Evolutionary conservation across 2,888 invertebrate species (phyloP), one percentile per base, ranked within the genome.

Genomic region (Acleris cristana): DNA sequence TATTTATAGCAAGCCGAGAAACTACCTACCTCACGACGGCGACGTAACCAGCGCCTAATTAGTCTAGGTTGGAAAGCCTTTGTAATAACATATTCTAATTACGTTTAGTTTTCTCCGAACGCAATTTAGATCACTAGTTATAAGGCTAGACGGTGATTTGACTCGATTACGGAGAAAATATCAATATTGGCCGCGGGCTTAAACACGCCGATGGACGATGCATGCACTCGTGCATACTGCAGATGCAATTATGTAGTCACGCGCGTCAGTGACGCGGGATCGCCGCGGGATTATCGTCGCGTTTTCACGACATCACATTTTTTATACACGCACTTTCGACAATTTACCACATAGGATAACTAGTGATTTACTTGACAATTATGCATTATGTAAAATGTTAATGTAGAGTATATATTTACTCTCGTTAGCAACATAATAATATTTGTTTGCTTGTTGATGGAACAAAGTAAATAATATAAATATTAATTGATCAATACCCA

Each of bases 201-300:
- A 48, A 14, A 56, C 44, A 55, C 34, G 63, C 30, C 48, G 40
- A 48, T 52, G 56, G 48, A 53, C 19, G 61, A 58, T 40, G 53
- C 48, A 56, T 65, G 66, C 69, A 69, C 65, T 69, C 65, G 65
- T 69, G 70, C 68, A 70, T 70, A 69, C 55, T 57, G 18, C 10
- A 54, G 55, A 54, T 64, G 71, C 73, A 79, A 81, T 82, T 80
- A 81, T 69, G 68, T 55, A 59, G 76, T 76, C 78, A 80, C 74
- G 71, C 72, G 65, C 68, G 70, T 73, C 66, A 45, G 71, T 74
- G 65, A 52, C 59, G 61, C 53, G 63, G 62, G 26, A 45, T 58
- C 8, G 44, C 3, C 57, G 23, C 49, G 65, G 65, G 65, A 55
- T 65, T 55, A 56, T 19, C 52, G 53, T 23, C 26, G 45, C 56